Percentiles rank a stretch among this genome's conserved stretches.
These are phyloP conservation scores for Diplolepis rosae DNA, from an alignment of 2,888 invertebrate species.

Conservation along the genomic window DNA sequence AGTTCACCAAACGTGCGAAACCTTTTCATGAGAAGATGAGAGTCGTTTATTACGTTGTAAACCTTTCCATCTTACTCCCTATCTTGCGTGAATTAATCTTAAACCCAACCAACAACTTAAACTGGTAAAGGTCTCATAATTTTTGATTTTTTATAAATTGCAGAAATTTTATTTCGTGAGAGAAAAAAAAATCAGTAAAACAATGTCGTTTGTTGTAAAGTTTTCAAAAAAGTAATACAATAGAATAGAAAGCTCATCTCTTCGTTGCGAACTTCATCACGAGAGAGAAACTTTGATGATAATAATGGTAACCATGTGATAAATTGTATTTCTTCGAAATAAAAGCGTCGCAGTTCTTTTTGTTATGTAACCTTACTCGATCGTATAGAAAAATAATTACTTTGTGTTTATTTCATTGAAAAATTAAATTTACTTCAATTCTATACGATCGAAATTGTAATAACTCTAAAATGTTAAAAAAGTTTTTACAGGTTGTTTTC, in stretches of 20 bases:
- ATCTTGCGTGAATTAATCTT: constrained; percentile 57
- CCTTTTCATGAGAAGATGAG: background rate
- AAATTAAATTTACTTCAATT: too few relatives aligned
- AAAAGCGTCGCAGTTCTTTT: background rate
- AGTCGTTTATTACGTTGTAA: constrained; percentile 65
- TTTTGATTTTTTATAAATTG: background rate
- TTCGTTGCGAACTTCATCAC: constrained; percentile 9
- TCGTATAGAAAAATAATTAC: background rate
- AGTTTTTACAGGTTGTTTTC: background rate
- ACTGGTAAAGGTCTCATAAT: background rate
- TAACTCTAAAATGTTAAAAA: background rate
- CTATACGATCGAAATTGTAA: background rate
- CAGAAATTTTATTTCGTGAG: background rate
- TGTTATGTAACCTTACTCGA: background rate
- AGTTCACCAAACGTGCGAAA: background rate
- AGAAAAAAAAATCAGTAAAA: background rate
- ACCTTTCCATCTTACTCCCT: constrained; percentile 54
- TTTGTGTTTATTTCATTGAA: background rate
- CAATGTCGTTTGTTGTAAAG: background rate
- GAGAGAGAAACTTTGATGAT: background rate
- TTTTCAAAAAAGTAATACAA: background rate
- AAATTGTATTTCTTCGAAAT: constrained; percentile 6
- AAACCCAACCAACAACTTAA: background rate
- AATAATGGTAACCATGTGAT: constrained; percentile 24
- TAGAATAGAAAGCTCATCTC: background rate